A percentile compares a stretch with the other conserved stretches of the same genome.
Conservation (phyloP, 2,797 vertebrate species). For the Streptopelia turtur region DNA sequence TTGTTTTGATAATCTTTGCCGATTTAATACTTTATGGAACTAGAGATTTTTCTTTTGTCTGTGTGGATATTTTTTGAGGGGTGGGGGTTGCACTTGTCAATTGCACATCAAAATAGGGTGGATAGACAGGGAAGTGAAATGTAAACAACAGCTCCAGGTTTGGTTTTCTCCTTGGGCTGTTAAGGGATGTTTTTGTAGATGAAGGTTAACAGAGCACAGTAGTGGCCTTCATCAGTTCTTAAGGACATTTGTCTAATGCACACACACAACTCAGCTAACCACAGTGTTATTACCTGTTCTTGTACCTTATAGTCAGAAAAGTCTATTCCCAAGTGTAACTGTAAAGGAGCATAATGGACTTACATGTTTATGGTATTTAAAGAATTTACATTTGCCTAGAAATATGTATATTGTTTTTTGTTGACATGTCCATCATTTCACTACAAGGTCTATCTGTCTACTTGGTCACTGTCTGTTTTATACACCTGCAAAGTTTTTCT, state of each 20-base stretch:
- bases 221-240: not conserved
- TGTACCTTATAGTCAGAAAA: not conserved
- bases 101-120: conserved; percentile 47
- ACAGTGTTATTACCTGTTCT: not conserved
- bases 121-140: conserved; percentile 33
- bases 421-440: not conserved
- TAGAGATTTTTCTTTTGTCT: not conserved
- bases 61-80: not conserved
- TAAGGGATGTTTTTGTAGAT: conserved; percentile 31
- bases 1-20: conserved; percentile 70
- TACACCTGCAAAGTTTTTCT: not conserved
- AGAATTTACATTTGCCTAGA: not conserved
- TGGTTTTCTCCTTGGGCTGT: conserved; percentile 51
- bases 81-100: conserved; percentile 55
- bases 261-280: not conserved
- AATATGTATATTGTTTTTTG: not conserved
- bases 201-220: conserved; percentile 49
- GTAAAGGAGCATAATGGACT: not conserved
- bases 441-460: not conserved
- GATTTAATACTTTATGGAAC: conserved; percentile 47
- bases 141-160: conserved; percentile 72
- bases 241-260: not conserved
- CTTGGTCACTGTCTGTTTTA: not conserved
- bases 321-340: not conserved
- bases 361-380: not conserved